Evolutionary conservation across 2,113 vertebrate species (phyloP), one percentile per base, ranked within the genome.

Genomic region (Psophia crepitans): DNA sequence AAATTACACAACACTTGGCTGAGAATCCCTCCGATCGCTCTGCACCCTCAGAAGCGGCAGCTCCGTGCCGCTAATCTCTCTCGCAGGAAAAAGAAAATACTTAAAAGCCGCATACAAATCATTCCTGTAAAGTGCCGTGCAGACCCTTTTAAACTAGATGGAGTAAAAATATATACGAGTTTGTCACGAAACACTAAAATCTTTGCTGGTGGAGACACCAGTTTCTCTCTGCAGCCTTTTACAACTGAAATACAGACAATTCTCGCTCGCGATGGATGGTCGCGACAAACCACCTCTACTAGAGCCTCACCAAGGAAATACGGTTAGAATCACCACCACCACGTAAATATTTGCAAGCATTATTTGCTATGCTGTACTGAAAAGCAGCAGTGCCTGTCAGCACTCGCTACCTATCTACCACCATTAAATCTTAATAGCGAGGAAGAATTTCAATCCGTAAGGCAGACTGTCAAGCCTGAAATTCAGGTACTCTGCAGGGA

Each of bases 401-500:
- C 89, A 94, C 93, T 94, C 95, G 95, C 86, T 81, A 24, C 12
- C 57, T 23, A 78, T n/a, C 89, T 68, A 9, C 77, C 82, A 80
- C 84, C 77, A 73, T 64, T 48, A 68, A 60, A 65, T 27, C 78
- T 91, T 75, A 81, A 84, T 58, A 49, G n/a, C 20, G 2, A 66
- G 87, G 81, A 92, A 57, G 92, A 79, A 87, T 89, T 95, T 84
- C 93, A 61, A 84, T 44, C 86, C 43, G 18, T 9, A n/a, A 63
- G 54, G 92, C 92, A 96, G 77, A 95, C 78, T 24, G 91, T 75
- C 74, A 51, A 76, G 94, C 94, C 92, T 96, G 96, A 97, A 97
- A 95, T 93, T 93, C 95, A 97, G 73, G 90, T 96, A 37, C 32
- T 9, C 24, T 1, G 28, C 54, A 17, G 26, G 14, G 78, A 77